Base-by-base conservation (phyloP, 2,113 vertebrate species). In the Dascyllus trimaculatus region DNA sequence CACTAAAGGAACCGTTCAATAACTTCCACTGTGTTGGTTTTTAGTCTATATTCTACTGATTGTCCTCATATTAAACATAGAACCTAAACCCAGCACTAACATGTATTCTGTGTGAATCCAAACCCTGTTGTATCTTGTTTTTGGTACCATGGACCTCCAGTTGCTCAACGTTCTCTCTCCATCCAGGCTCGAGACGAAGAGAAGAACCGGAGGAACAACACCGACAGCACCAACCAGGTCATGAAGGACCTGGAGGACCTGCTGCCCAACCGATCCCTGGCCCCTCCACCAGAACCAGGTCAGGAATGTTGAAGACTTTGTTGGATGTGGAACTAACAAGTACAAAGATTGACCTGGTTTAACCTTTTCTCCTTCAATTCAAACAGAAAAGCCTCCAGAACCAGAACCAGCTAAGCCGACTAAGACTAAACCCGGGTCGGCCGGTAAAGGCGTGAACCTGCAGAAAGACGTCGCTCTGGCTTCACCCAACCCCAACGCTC, bases 141-240 rank as follows among this genome's bases (percentile, higher is more conserved):
- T 43, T 43, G 11, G 40, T 43, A 4, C 40, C 40, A 14, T 3
- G 3, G 40, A 43, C 13, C 40, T 43, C 40, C 40, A 43, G 1
- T 14, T 15, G 3, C 40, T 13, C 19, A 8, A n/a, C 2, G 21
- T 17, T 54, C 21, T 58, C 9, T 4, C 4, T 46, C 14, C 4
- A 0, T 51, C 53, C 17, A 99, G 98, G 96, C 97, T 92, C 96
- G 95, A 0, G 96, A 98, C 87, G 96, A 97, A 65, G 97, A 98
- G 68, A 99, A 99, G 92, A 98, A 95, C 88, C 95, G 97, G 52
- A 95, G 96, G 63, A 97, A 96, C 90, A 96, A 96, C 90, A 95
- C 95, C 79, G 84, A 94, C 82, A 95, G 88, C 83, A 94, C 94
- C 54, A 97, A 95, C 75, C 93, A 96, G 21, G 82, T 93, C 51